Evolutionary conservation across 2,797 vertebrate genomes (phyloP), one percentile per base, ranked within the genome.

Genomic region (Carapus acus): DNA sequence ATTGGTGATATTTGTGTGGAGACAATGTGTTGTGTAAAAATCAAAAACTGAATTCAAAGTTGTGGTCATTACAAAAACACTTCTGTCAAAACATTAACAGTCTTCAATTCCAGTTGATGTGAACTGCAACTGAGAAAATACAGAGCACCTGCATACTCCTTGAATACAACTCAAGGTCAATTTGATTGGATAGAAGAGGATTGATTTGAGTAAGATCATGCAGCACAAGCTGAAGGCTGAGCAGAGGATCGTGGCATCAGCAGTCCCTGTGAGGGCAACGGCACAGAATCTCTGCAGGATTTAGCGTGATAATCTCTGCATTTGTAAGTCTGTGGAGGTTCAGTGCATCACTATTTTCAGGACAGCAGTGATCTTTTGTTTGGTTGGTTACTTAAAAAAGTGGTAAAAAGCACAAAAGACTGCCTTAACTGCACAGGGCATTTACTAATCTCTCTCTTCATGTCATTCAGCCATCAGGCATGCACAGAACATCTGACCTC

Each of bases 201-300:
- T 13, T 36, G 40, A 22, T 23, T 1, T 54, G 38, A 62, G 55
- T 52, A 13, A 54, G 43, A 24, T 46, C 50, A 62, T 38, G 46
- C 34, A 37, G 37, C 23, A 14, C 31, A 54, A 48, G 71, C 63
- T 29, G 63, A 57, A 62, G 51, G 46, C 29, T 4, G 22, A 48
- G 22, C 43, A 43, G 42, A 53, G 46, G 67, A 65, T 23, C n/a
- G 37, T 17, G 43, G 50, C 57, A 58, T 47, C 58, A 61, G 18
- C 19, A 13, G 19, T 43, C 23, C 4, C 43, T 17, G 47, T 41
- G 15, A 69, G 49, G 55, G 65, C 72, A 70, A 57, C 60, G n/a
- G 71, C 59, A 77, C 76, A 75, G 77, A 65, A 52, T 74, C 70
- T 76, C 62, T 54, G 55, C 69, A 43, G 60, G 43, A 63, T 71